Base-by-base conservation (phyloP, 2,888 invertebrate species). In the Pheosia tremula region DNA sequence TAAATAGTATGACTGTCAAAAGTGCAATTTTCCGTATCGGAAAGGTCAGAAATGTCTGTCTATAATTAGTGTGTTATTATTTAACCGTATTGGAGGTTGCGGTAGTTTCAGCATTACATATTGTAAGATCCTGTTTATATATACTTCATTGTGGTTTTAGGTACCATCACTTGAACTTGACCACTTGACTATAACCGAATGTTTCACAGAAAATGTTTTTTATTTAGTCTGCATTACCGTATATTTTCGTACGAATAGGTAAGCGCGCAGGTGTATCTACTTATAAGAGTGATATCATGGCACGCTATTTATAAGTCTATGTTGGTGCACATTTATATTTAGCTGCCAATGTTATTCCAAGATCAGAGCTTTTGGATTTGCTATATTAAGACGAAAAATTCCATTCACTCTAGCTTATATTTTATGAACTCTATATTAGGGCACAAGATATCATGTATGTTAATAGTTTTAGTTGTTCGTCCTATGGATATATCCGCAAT, bases 301-400 rank as follows among this genome's bases (percentile, higher is more conserved):
- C 9, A 41, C 11, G 56, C 10, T 52, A 60, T 57, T 59, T 57
- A 63, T 39, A 56, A 13, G 10, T 53, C 13, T 52, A 55, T 52
- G 8, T 9, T 39, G 41, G 7, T 56, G 49, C 7, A 56, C 37
- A 36, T 0, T 55, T 64, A 58, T 45, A 56, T 57, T 59, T 43
- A 43, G 45, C 49, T 6, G 49, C 54, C 57, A 68, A 62, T 71
- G 59, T 63, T 62, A 66, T 45, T 61, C 47, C 57, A 68, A 66
- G 65, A 63, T 50, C 65, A 52, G 38, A 49, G 11, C 45, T 55
- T 56, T 50, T 4, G 0, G 11, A 41, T 24, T 54, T 37, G 11
- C 54, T 54, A 54, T 24, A 54, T n/a, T 38, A 38, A 38, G 54
- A 54, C 37, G 38, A 54, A 3, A 11, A 54, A 53, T 54, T 47